These are phyloP conservation scores for Speoplatyrhinus poulsoni DNA, from an alignment of 2,113 vertebrate genomes.

Conservation along the genomic window DNA sequence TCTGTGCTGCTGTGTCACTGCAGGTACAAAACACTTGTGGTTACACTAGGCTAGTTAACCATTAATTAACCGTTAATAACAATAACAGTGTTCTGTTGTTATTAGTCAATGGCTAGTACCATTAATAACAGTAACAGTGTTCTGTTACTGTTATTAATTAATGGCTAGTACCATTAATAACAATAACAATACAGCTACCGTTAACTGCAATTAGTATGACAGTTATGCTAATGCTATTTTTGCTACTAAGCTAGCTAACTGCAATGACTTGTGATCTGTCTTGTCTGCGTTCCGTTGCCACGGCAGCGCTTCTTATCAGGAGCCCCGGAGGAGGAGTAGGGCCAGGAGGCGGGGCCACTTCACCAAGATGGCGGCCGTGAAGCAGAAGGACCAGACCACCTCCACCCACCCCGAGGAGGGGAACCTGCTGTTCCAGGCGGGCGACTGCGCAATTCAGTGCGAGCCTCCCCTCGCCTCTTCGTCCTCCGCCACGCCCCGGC, in stretches of 20 bases:
- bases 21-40: conserved; percentile 77
- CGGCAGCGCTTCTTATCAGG: conserved; percentile 75
- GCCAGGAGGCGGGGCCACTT: conserved; percentile 75
- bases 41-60: not conserved
- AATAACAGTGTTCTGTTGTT: not conserved
- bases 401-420: conserved; percentile 89
- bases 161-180: too few species aligned
- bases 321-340: conserved; percentile 77
- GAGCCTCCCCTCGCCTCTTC: conserved; percentile 76
- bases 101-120: too few species aligned
- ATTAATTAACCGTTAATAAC: not conserved
- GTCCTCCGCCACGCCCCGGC: conserved; percentile 75
- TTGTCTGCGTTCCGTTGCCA: not conserved
- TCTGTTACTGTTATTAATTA: too few species aligned
- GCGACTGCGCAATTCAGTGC: conserved; percentile 72
- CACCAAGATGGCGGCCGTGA: conserved; percentile 84
- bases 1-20: conserved; percentile 90
- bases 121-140: too few species aligned
- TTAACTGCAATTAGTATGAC: too few species aligned
- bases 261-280: not conserved
- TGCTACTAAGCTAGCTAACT: too few species aligned
- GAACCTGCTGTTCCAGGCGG: conserved; percentile 72
- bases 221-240: too few species aligned
- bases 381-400: conserved; percentile 90
- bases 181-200: too few species aligned